phyloP scores from a whole-genome alignment of 2,888 invertebrate species.

The Drosophila phalerata region DNA sequence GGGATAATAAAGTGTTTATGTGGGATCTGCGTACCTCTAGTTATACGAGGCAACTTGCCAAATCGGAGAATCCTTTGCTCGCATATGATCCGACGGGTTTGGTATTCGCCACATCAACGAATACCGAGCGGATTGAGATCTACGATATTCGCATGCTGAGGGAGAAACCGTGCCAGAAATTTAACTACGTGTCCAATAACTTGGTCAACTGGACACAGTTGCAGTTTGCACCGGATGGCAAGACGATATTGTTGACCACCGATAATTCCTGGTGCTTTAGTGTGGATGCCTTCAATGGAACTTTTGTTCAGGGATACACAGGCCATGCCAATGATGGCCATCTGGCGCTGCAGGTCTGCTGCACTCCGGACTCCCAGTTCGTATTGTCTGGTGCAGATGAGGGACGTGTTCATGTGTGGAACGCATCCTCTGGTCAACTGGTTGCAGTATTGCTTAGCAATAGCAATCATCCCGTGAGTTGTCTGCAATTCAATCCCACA shows the following conservation, averaged over 20 bases:
- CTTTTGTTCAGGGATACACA: conserved; percentile 23
- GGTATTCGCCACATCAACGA: conserved; percentile 43
- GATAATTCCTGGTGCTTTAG: conserved; percentile 51
- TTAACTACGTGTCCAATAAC: conserved; percentile 29
- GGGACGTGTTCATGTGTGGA: conserved; percentile 62
- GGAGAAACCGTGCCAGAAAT: conserved; percentile 33
- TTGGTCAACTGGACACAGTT: conserved; percentile 56
- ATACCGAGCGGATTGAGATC: conserved; percentile 35
- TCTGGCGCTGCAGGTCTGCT: conserved; percentile 37
- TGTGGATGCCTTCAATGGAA: conserved; percentile 51
- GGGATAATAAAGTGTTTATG: conserved; percentile 46
- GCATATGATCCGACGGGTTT: conserved; percentile 51
- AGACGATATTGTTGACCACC: conserved; percentile 46
- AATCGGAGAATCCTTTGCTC: conserved; percentile 31
- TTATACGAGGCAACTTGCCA: conserved; percentile 8
- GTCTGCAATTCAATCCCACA: conserved; percentile 56
- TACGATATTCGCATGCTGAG: conserved; percentile 53
- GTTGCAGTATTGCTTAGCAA: conserved; percentile 31
- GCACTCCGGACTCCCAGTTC: conserved; percentile 57
- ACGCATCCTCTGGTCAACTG: conserved; percentile 32
- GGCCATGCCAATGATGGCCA: conserved; percentile 35
- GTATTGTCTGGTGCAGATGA: conserved; percentile 52
- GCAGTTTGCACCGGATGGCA: conserved; percentile 58
- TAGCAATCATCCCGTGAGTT: conserved; percentile 38
- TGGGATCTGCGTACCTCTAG: conserved; percentile 54